Conservation (phyloP, 2,888 invertebrate genomes). For the Axea sp. region DNA sequence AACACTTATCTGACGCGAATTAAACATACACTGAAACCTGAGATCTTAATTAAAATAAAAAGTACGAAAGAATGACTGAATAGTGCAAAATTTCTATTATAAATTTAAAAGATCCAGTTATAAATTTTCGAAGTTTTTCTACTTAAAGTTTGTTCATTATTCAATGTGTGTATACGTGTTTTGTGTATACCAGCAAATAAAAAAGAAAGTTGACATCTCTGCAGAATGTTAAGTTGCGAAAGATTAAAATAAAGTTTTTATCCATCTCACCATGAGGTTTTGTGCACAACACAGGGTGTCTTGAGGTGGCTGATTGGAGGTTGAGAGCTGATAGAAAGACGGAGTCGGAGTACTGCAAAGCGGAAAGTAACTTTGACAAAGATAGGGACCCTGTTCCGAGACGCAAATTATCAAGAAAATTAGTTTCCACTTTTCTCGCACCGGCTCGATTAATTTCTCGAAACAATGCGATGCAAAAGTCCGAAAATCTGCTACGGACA, state of each 20-base stretch:
- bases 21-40: conserved; percentile 29
- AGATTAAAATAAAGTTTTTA: conserved; percentile 78
- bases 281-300: conserved; percentile 17
- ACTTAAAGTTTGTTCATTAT: not conserved
- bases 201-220: conserved; percentile 52
- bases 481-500: not conserved
- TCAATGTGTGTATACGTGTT: conserved; percentile 2
- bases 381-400: conserved; percentile 50
- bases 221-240: conserved; percentile 74
- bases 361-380: conserved; percentile 50
- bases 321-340: conserved; percentile 57
- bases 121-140: conserved; percentile 8
- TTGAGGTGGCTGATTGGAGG: conserved; percentile 50
- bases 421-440: conserved; percentile 63
- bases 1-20: conserved; percentile 31
- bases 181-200: too few relatives aligned
- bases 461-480: conserved; percentile 17
- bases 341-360: conserved; percentile 34
- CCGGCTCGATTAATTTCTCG: conserved; percentile 12
- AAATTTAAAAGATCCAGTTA: conserved; percentile 3
- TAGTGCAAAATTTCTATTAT: conserved; percentile 13
- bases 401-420: conserved; percentile 66
- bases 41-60: conserved; percentile 17
- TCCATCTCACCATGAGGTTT: conserved; percentile 64
- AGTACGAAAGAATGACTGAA: not conserved